Base-by-base conservation (phyloP, 2,888 invertebrate genomes). In the Anthoptus insignis region DNA sequence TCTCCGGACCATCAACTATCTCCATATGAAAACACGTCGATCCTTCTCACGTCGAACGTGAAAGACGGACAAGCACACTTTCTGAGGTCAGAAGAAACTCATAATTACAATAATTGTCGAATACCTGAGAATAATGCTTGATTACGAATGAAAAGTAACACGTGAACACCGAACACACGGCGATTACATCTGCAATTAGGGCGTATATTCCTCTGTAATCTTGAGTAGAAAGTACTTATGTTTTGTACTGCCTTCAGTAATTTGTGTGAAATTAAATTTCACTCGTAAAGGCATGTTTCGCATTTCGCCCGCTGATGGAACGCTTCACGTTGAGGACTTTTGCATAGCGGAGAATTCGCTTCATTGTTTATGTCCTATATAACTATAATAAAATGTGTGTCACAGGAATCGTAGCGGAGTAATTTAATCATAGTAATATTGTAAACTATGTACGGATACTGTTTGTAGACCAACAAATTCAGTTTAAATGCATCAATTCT, bases 221-320 rank as follows among this genome's bases (percentile, higher is more conserved):
- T 73, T 64, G 59, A 63, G 66, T 65, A 54, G 52, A 61, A 65
- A 67, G 72, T 65, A 69, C 68, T 52, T 71, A 73, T 72, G 49
- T 49, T 49, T 49, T 27, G 49, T 27, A 49, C 24, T 47, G 72
- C 73, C 73, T 76, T 64, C 39, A 71, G 73, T 69, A 73, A 74
- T 76, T 75, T 74, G 72, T 69, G 69, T 73, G 72, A 74, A 76
- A 74, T 75, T 75, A 74, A 76, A 77, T 76, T 72, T 69, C 34
- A 39, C 61, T 66, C 69, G 67, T 75, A 70, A 73, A 72, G 52
- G 67, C 64, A 61, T 71, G 71, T 73, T 72, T 74, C 65, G 72
- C 71, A 68, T 72, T 72, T 68, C 58, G 58, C 66, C 57, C 64
- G 34, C 27, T 37, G 56, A 63, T 49, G 61, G 37, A 47, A 37